These are phyloP conservation scores for Drosophila peninsularis DNA, from an alignment of 2,888 invertebrate genomes.

Conservation along the genomic window DNA sequence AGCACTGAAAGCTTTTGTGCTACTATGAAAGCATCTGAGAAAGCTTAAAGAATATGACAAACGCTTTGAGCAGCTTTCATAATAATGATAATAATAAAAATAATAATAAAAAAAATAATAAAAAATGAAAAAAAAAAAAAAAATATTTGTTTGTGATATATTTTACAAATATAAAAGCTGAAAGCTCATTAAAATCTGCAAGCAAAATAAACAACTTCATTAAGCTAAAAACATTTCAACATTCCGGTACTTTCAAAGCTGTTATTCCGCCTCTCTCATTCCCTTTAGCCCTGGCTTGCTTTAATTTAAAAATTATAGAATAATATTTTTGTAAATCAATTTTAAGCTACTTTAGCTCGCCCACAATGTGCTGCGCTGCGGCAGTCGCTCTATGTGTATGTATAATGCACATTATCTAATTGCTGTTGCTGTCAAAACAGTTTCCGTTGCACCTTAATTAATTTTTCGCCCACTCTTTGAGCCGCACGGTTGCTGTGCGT, in stretches of 20 bases:
- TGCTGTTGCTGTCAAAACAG: slow-evolving; percentile 32
- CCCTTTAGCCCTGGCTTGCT: neutral
- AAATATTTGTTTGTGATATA: too few species aligned
- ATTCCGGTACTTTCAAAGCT: neutral
- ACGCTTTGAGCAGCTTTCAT: neutral
- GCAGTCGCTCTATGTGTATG: neutral
- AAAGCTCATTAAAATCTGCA: neutral
- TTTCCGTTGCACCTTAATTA: slow-evolving; percentile 47
- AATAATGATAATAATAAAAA: neutral
- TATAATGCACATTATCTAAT: slow-evolving; percentile 12
- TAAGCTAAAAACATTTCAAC: neutral
- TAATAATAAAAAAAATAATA: too few species aligned
- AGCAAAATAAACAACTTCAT: neutral
- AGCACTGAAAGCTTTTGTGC: too few species aligned
- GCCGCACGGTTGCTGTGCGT: neutral
- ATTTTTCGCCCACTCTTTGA: slow-evolving; percentile 29
- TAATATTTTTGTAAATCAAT: slow-evolving; percentile 8
- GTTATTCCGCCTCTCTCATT: too few species aligned
- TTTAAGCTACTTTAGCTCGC: slow-evolving; percentile 1
- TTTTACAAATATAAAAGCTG: too few species aligned
- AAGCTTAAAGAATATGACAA: neutral
- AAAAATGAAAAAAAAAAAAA: too few species aligned
- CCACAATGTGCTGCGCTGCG: neutral
- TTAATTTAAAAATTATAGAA: slow-evolving; percentile 2
- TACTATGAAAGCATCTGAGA: too few species aligned